Evolutionary conservation across 2,888 invertebrate genomes (phyloP), one percentile per base, ranked within the genome.

Genomic region (Erebia aethiops): DNA sequence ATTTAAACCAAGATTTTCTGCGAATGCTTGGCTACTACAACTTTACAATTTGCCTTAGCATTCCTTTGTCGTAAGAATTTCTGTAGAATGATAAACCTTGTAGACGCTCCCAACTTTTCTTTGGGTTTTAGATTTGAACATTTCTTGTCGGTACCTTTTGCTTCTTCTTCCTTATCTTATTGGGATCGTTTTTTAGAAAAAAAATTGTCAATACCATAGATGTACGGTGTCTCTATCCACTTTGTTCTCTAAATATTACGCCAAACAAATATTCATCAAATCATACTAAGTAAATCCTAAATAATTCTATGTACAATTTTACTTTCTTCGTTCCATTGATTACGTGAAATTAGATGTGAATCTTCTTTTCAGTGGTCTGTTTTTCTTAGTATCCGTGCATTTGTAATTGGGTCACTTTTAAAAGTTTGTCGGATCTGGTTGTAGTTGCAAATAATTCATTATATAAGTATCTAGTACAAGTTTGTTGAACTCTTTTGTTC

Each of bases 391-490:
- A 54, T 16, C 52, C 10, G 52, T 18, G 52, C 52, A 10, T 54
- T 54, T 54, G 54, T 18, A 54, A 54, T 54, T 18, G 18, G 54
- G 54, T 54, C 54, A 16, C 54, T 54, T 54, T 54, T 54, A 54
- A 54, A 35, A 54, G 54, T 18, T 54, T 54, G 16, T 54, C 9
- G 10, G 8, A 10, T 54, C 54, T 54, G 18, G 54, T 16, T 52
- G 16, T 54, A 18, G 54, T 18, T 18, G 54, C 16, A 54, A 54
- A 54, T 54, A 18, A 54, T 18, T 54, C 18, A 2, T 54, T 54
- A 10, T 54, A 52, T 52, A 16, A 21, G 21, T 21, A 21, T 54
- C 10, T 54, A 11, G 16, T 11, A 54, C 54, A 54, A 54, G 54
- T 54, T 54, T 16, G 2, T 54, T 18, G 10, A 18, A 54, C 54